Percentiles rank a stretch among this genome's conserved stretches.
These are phyloP conservation scores for Solen grandis DNA, from an alignment of 1,140 invertebrate genomes.

Conservation along the genomic window DNA sequence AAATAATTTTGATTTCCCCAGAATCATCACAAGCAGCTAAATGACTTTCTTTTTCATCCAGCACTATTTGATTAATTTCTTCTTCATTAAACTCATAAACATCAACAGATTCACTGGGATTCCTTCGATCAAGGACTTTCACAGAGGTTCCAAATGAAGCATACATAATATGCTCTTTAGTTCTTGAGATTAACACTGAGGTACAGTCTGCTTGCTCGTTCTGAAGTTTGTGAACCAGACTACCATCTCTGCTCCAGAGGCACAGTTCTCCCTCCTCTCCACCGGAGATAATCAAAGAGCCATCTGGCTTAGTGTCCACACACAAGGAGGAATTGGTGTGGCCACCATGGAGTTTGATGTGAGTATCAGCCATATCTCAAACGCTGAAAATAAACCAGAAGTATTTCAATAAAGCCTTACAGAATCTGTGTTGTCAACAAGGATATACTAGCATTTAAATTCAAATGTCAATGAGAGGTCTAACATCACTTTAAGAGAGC, in stretches of 20 bases:
- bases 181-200: slow-evolving; percentile 67
- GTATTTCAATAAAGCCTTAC: no score
- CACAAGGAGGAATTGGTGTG: slow-evolving; percentile 81
- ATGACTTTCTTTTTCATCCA: slow-evolving; percentile 74
- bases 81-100: slow-evolving; percentile 71
- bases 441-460: no score
- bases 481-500: no score
- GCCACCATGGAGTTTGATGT: slow-evolving; percentile 69
- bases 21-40: slow-evolving; percentile 77
- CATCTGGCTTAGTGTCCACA: slow-evolving; percentile 70
- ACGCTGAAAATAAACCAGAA: no score
- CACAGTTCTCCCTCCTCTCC: slow-evolving; percentile 74
- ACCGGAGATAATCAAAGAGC: slow-evolving; percentile 66
- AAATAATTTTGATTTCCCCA: slow-evolving; percentile 74
- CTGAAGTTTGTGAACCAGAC: slow-evolving; percentile 59
- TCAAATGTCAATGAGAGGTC: no score
- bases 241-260: slow-evolving; percentile 72
- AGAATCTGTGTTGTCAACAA: no score
- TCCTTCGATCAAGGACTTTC: slow-evolving; percentile 63
- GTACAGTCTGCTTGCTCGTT: slow-evolving; percentile 68
- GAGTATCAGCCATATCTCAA: slow-evolving; percentile 37
- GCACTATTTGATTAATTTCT: slow-evolving; percentile 74
- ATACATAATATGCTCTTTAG: slow-evolving; percentile 69
- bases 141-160: slow-evolving; percentile 70
- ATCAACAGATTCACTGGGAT: slow-evolving; percentile 59